Conservation (phyloP, 2,888 invertebrate species). For the Drosophila anomalata region DNA sequence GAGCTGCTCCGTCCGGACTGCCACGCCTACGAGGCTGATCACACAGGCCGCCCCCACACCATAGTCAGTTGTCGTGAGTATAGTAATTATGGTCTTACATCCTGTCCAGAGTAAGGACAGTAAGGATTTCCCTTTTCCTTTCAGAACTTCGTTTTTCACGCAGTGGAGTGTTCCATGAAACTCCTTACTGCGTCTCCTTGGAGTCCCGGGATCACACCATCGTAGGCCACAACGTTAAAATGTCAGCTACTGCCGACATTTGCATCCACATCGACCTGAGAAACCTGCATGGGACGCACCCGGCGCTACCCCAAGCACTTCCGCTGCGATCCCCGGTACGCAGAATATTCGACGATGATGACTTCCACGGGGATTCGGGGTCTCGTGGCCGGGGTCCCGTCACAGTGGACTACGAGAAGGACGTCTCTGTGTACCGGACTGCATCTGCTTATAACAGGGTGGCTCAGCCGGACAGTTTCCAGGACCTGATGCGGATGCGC, state of each 20-base stretch:
- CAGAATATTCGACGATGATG: constrained; percentile 65
- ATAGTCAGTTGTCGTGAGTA: constrained; percentile 83
- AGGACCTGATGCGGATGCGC: constrained; percentile 68
- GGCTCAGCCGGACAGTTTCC: constrained; percentile 83
- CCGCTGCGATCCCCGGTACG: constrained; percentile 71
- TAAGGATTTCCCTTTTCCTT: not conserved
- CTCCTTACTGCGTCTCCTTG: constrained; percentile 85
- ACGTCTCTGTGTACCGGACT: constrained; percentile 83
- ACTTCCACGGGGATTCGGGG: constrained; percentile 49
- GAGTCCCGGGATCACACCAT: constrained; percentile 85
- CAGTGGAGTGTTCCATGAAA: constrained; percentile 77
- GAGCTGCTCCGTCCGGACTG: constrained; percentile 78
- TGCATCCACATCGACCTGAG: constrained; percentile 82
- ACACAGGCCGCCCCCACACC: constrained; percentile 79
- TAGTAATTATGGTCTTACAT: too few species aligned
- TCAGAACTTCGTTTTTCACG: constrained; percentile 81
- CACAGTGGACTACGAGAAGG: constrained; percentile 75
- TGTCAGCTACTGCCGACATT: constrained; percentile 81
- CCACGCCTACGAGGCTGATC: constrained; percentile 82
- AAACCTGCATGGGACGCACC: constrained; percentile 79
- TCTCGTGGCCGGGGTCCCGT: constrained; percentile 48
- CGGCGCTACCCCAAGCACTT: constrained; percentile 80
- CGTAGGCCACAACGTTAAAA: constrained; percentile 51
- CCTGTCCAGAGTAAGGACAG: not conserved
- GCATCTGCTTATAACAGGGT: constrained; percentile 84